A percentile compares a stretch with the other conserved stretches of the same genome.
Conservation (phyloP, 1,140 invertebrate genomes). For the Drosophila pseudoobscura region DNA sequence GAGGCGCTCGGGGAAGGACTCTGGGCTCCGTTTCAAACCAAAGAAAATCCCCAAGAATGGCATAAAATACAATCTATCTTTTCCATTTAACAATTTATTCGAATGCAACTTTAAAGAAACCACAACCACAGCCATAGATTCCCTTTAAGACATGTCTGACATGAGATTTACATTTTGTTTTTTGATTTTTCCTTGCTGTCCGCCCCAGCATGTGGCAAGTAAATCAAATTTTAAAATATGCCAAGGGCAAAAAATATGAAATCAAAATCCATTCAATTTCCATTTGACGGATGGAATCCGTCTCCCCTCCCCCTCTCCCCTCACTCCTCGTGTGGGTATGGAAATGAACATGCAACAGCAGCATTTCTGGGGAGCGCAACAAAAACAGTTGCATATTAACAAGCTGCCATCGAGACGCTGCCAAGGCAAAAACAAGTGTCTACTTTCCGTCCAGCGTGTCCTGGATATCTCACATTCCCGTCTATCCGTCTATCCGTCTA, state of each 20-base stretch:
- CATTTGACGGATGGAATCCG: conserved; percentile 13
- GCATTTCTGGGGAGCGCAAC: conserved; percentile 41
- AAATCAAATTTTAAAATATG: conserved; percentile 54
- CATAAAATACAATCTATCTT: too few species aligned
- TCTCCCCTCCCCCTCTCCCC: too few species aligned
- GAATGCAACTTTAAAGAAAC: too few species aligned
- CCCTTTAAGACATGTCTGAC: too few species aligned
- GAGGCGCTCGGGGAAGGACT: conserved; percentile 25
- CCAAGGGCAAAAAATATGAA: conserved; percentile 54
- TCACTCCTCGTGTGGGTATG: conserved; percentile 20
- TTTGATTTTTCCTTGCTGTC: not conserved
- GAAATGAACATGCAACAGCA: conserved; percentile 47
- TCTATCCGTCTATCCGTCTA: not conserved
- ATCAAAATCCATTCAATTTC: conserved; percentile 65
- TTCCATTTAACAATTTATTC: too few species aligned
- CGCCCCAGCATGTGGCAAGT: conserved; percentile 24
- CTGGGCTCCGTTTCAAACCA: too few species aligned
- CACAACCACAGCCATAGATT: too few species aligned
- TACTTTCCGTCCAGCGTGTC: conserved; percentile 38
- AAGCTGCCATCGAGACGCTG: conserved; percentile 57
- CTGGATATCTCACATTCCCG: conserved; percentile 27
- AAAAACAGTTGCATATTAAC: conserved; percentile 72
- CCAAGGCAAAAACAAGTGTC: conserved; percentile 57
- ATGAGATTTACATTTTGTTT: not conserved
- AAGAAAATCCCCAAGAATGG: too few species aligned